Evolutionary conservation across 2,888 invertebrate genomes (phyloP).

Genomic region (Phymatocera aterrima): DNA sequence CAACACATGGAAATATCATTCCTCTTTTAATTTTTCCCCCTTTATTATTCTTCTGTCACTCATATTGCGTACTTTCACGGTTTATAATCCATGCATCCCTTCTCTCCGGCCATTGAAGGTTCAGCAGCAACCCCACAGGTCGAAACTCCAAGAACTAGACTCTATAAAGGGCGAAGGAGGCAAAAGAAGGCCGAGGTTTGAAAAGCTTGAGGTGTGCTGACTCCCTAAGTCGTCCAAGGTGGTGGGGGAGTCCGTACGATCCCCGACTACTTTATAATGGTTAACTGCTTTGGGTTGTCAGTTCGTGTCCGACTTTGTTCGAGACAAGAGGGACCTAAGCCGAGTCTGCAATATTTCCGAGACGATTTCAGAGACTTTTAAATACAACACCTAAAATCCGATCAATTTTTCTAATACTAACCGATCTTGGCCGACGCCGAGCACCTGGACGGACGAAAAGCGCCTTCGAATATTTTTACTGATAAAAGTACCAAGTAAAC

Average conservation of each 20-base stretch:
- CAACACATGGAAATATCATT: background rate
- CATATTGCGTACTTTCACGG: background rate
- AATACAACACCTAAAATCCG: background rate
- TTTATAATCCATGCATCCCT: background rate
- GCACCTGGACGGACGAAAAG: background rate
- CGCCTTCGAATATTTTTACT: background rate
- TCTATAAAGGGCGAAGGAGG: constrained; percentile 14
- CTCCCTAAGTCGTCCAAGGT: constrained; percentile 52
- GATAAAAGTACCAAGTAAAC: background rate
- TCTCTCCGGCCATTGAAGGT: background rate
- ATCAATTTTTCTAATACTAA: background rate
- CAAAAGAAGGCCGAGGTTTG: no score
- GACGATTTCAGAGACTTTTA: background rate
- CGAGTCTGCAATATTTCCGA: background rate
- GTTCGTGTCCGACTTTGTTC: constrained; percentile 64
- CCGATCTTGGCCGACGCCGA: background rate
- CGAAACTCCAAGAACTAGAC: constrained; percentile 8
- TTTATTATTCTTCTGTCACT: background rate
- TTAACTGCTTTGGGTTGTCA: constrained; percentile 67
- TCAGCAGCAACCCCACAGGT: background rate
- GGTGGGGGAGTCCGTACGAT: constrained; percentile 32
- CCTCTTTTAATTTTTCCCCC: background rate
- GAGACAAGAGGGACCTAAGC: constrained; percentile 23
- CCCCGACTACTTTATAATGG: constrained; percentile 61
- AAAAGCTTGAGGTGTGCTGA: constrained; percentile 31